phyloP scores from a whole-genome alignment of 2,797 vertebrate genomes.

The Acanthopagrus latus region DNA sequence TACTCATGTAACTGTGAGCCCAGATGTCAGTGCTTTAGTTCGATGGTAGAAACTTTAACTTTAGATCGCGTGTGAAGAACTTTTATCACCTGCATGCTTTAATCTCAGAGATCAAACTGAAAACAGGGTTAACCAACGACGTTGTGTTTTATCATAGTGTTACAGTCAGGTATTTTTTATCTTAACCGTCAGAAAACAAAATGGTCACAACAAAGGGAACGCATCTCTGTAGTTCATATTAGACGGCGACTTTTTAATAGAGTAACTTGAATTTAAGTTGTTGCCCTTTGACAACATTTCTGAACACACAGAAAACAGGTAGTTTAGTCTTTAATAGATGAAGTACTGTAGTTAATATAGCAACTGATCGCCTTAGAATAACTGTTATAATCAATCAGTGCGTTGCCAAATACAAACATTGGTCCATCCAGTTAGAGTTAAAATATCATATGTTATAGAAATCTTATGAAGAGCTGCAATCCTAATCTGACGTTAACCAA shows the following conservation, averaged over 20 bases:
- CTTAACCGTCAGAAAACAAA: neutral
- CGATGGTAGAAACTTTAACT: neutral
- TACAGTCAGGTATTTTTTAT: conserved; percentile 11
- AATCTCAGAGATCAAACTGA: conserved; percentile 53
- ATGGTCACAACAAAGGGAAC: too few species aligned
- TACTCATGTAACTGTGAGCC: neutral
- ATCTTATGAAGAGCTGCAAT: conserved; percentile 21
- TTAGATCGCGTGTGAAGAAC: neutral
- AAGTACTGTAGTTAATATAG: conserved; percentile 5
- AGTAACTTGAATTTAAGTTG: too few species aligned
- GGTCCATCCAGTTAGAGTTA: conserved; percentile 3
- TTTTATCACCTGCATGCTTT: conserved; percentile 38
- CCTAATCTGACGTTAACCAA: conserved; percentile 49
- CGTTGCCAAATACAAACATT: conserved; percentile 18
- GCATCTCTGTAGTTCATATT: neutral
- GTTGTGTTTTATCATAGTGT: conserved; percentile 8
- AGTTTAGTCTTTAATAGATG: conserved; percentile 7
- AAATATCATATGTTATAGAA: conserved; percentile 13
- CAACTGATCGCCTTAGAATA: neutral
- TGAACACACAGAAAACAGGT: neutral
- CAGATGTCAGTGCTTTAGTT: neutral
- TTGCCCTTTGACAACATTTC: neutral
- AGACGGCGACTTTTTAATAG: neutral
- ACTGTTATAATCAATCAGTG: conserved; percentile 10
- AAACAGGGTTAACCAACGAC: conserved; percentile 58